Evolutionary conservation across 2,797 vertebrate genomes (phyloP), one percentile per base, ranked within the genome.

Genomic region (Epinephelus malabaricus): DNA sequence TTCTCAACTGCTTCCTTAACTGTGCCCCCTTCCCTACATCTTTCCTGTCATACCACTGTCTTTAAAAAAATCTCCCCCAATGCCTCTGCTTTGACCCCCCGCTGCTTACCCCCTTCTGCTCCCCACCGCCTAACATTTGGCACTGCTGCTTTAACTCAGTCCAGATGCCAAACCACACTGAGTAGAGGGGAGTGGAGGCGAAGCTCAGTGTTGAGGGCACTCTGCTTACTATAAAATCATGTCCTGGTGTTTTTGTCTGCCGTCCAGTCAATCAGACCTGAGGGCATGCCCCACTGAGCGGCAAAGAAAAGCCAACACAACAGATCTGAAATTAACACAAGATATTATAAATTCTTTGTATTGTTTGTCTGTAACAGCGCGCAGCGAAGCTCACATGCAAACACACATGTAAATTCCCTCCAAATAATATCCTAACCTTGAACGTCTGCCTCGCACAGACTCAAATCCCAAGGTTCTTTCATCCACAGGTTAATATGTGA

Each of bases 81-180:
- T 71, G 27, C 66, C 69, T 69, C 70, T 54, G 55, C 45, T 71
- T 43, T 2, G 4, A 82, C 83, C 83, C 84, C 88, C 88, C 0
- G 25, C 87, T 71, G 81, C 47, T 76, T 64, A 47, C 72, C 85
- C 85, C 79, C 61, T 56, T 79, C 67, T 50, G 34, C 56, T 79
- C 88, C 85, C 84, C 81, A 49, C 81, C 2, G 71, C 62, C 82
- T 77, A 90, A 93, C 91, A 90, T 92, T 92, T 93, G 88, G 81
- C 84, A 89, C 83, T 70, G 78, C 74, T 90, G 83, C 66, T 85
- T 82, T 92, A 94, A 95, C 86, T 76, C 69, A 73, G 56, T 92
- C 94, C 94, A 94, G 92, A 95, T 94, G 93, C 85, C 59, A 73
- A 77, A 78, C 63, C 76, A 30, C 70, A 74, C 68, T 2, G 38